These are phyloP conservation scores for Dynastes hyllus DNA, from an alignment of 2,888 invertebrate species.

Conservation along the genomic window DNA sequence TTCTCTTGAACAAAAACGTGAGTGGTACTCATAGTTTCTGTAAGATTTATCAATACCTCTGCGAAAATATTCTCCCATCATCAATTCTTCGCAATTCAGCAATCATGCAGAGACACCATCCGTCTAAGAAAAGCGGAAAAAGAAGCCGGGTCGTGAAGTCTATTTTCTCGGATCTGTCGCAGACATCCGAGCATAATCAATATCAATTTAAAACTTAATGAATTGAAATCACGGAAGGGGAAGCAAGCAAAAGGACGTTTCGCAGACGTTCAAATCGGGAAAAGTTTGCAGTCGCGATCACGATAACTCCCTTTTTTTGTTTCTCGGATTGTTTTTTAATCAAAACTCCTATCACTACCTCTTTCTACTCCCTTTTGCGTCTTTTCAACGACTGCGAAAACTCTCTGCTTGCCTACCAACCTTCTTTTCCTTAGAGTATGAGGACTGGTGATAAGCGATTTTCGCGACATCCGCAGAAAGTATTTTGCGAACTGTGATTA, in stretches of 20 bases:
- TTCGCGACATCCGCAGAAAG: slow-evolving; percentile 17
- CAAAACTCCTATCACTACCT: background rate
- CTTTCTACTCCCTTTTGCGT: too few relatives aligned
- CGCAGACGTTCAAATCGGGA: background rate
- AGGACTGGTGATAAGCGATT: slow-evolving; percentile 36
- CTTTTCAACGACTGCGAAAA: too few relatives aligned
- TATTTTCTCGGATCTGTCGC: slow-evolving; percentile 23
- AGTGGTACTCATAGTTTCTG: too few relatives aligned
- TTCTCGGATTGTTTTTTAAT: slow-evolving; percentile 27
- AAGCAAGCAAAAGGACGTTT: slow-evolving; percentile 5
- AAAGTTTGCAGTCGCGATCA: slow-evolving; percentile 5
- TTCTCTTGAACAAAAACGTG: too few relatives aligned
- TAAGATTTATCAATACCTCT: too few relatives aligned
- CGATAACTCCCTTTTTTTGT: background rate
- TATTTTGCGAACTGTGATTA: slow-evolving; percentile 28
- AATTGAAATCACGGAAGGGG: slow-evolving; percentile 41
- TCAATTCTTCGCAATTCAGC: too few relatives aligned
- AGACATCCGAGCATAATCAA: slow-evolving; percentile 38
- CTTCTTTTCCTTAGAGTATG: background rate
- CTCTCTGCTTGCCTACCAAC: too few relatives aligned
- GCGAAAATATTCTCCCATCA: too few relatives aligned
- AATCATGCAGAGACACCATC: background rate
- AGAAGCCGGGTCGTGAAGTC: background rate
- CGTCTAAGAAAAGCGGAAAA: background rate
- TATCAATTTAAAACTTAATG: slow-evolving; percentile 48